Conservation (phyloP, 2,888 invertebrate genomes). For the Magallana nippona region DNA sequence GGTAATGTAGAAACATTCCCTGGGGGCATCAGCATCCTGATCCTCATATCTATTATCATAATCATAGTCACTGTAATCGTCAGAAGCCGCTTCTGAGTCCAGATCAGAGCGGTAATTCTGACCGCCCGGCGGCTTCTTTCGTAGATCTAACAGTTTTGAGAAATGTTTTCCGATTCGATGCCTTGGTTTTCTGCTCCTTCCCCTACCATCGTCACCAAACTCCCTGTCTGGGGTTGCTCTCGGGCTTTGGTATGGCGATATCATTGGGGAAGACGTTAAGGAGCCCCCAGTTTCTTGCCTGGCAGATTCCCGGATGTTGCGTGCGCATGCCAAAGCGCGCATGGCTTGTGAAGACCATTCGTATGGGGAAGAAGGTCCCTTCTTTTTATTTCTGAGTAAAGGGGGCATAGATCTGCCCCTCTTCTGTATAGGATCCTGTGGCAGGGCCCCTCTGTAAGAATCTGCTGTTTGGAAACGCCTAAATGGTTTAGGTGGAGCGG, state of each 20-base stretch:
- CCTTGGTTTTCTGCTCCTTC: constrained; percentile 57
- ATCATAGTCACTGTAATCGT: constrained; percentile 58
- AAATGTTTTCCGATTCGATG: constrained; percentile 63
- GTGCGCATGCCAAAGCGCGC: constrained; percentile 19
- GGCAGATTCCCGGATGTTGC: not conserved
- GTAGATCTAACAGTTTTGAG: constrained; percentile 55
- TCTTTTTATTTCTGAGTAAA: constrained; percentile 11
- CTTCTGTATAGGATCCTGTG: constrained; percentile 36
- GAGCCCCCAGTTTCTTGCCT: constrained; percentile 18
- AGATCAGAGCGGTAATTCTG: constrained; percentile 66
- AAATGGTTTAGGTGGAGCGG: constrained; percentile 47
- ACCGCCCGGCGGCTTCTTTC: constrained; percentile 52
- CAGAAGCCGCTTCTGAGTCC: constrained; percentile 65
- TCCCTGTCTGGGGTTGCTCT: constrained; percentile 52
- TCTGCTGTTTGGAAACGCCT: constrained; percentile 54
- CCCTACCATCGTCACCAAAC: constrained; percentile 44
- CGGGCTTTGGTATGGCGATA: constrained; percentile 51
- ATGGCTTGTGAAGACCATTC: constrained; percentile 31
- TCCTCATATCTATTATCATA: constrained; percentile 47
- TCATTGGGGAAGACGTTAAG: constrained; percentile 46
- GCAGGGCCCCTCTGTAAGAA: constrained; percentile 32
- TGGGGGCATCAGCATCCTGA: constrained; percentile 47
- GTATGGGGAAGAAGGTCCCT: constrained; percentile 10
- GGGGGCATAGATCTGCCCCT: constrained; percentile 23
- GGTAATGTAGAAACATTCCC: constrained; percentile 50